Base-by-base conservation (phyloP, 1,140 invertebrate genomes). In the Drosophila murphyi region DNA sequence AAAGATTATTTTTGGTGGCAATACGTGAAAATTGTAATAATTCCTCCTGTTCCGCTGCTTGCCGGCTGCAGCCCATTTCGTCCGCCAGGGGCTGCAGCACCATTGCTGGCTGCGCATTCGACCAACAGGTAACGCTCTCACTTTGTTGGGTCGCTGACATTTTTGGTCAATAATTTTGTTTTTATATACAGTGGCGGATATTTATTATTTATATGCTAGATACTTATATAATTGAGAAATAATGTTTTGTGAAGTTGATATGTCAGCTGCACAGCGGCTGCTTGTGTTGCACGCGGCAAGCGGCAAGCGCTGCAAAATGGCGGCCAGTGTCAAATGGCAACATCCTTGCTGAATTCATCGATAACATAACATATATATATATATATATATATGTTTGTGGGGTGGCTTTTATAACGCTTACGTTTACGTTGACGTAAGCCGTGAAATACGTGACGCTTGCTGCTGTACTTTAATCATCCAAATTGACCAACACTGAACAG, bases 1-100 rank as follows among this genome's bases (percentile, higher is more conserved):
- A 60, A 1, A 76, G 32, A 64, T 91, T 91, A 28, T 81, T 88
- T 55, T 89, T 91, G 6, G 71, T 80, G 4, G 85, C 85, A 29
- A 80, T 85, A 20, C 68, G 37, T n/a, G 85, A 67, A 12, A 83
- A 61, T 7, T 69, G 48, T 29, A 52, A 47, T 39, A 63, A 50
- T 41, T 12, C 47, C 20, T 39, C 61, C 8, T 52, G 50, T 31
- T 43, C 47, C 47, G 1, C 39, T 12, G 8, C 31, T 32, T 50
- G 29, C 20, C 10, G 34, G 28, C n/a, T 51, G 20, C 4, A 4
- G 20, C 20, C 20, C 20, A n/a, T 8, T 51, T 34, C 45, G 20
- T 78, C 48, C 3, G 52, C 5, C 3, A 80, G 35, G 5, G 73
- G 60, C 20, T 89, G 72, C 20, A 88, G 39, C 3, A 82, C 65